These are phyloP conservation scores for Pyrochroa serraticornis DNA, from an alignment of 2,888 invertebrate genomes.

Conservation along the genomic window DNA sequence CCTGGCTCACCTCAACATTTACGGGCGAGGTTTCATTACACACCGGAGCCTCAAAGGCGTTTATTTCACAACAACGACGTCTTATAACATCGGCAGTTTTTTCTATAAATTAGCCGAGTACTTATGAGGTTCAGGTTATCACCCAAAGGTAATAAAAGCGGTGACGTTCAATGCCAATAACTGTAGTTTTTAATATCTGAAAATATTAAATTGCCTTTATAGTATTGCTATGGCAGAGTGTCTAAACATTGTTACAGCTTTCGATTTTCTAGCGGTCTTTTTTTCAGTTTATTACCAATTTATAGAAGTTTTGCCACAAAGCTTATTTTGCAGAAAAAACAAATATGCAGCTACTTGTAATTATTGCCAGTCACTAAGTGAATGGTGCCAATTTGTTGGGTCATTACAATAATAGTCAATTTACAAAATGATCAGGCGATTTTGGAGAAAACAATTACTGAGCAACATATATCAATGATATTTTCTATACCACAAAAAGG, in stretches of 20 bases:
- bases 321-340: too few species aligned
- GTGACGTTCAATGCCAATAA: not conserved
- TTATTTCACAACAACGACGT: conserved; percentile 58
- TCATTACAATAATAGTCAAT: too few species aligned
- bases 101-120: not conserved
- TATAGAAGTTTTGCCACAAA: too few species aligned
- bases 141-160: not conserved
- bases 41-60: conserved; percentile 65
- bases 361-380: too few species aligned
- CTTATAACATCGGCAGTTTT: conserved; percentile 46
- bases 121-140: conserved; percentile 12
- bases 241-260: conserved; percentile 8
- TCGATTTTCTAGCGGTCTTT: conserved; percentile 14
- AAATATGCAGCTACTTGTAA: too few species aligned
- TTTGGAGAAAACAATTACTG: too few species aligned
- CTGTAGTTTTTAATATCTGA: conserved; percentile 4
- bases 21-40: conserved; percentile 66
- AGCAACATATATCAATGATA: too few species aligned
- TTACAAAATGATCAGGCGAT: too few species aligned
- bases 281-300: not conserved
- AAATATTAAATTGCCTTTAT: conserved; percentile 21
- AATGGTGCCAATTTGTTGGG: too few species aligned
- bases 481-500: too few species aligned
- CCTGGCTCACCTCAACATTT: conserved; percentile 74
- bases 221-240: conserved; percentile 20